Base-by-base conservation (phyloP, 2,888 invertebrate genomes). In the Lycaena phlaeas region DNA sequence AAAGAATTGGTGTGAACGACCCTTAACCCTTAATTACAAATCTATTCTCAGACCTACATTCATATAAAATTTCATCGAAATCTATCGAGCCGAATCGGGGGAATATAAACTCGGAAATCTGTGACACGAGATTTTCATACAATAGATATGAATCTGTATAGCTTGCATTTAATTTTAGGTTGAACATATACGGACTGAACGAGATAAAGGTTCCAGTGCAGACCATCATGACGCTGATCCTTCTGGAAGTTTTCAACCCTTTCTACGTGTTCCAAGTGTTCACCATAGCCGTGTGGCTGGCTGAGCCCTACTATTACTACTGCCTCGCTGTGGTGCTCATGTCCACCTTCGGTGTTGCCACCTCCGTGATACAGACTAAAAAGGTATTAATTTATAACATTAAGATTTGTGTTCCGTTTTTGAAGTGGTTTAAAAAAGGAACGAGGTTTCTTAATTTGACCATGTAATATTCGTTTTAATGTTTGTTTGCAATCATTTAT, bases 241-340 rank as follows among this genome's bases (percentile, higher is more conserved):
- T 93, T 27, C 77, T 94, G 48, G 95, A 96, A 72, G 91, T 93
- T 25, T 88, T 97, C 54, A 96, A 96, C 73, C 97, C 97, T 2
- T 97, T 97, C 84, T 97, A 97, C 81, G 91, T 97, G 61, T 97
- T 97, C 85, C 97, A 97, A 89, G 69, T 96, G 50, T 94, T 95
- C 75, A 96, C 96, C 34, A 93, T 95, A 48, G 87, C 89, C 6
- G 87, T 97, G 40, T 97, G 97, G 97, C 89, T 94, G 42, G 87
- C 91, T 3, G 97, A 97, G 62, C 89, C 94, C 45, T 97, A 97
- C 66, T 90, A 92, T 57, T 95, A 93, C 64, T 97, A 96, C 68
- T 96, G 96, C 14, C 85, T 91, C 10, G 94, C 94, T 27, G 96
- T 97, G 45, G 85, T 95, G 31, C 56, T 90, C 1, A 95, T 96